Conservation (phyloP, 2,113 vertebrate genomes). For the Actenoides lindsayi region DNA sequence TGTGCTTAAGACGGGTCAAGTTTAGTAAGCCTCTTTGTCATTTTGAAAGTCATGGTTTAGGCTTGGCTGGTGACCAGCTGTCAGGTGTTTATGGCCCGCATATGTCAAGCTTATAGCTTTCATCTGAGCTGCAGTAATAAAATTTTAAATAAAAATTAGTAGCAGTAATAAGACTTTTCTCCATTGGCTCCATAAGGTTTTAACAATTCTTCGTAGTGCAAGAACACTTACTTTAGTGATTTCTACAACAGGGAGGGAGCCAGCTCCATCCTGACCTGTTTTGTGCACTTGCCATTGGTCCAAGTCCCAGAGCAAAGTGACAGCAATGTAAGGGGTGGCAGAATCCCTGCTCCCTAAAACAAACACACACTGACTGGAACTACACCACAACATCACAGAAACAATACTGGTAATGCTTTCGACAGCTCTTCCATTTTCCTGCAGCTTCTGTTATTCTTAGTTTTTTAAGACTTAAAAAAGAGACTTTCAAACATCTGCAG, state of each 20-base stretch:
- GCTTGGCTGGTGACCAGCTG: background rate
- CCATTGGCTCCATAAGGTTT: background rate
- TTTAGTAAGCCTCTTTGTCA: background rate
- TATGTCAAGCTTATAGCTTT: background rate
- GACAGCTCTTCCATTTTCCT: background rate
- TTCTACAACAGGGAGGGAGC: background rate
- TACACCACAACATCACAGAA: background rate
- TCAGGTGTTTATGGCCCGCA: background rate
- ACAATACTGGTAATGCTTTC: background rate
- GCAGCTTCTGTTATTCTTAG: background rate
- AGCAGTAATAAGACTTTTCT: background rate
- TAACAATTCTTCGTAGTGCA: background rate
- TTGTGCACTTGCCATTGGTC: rapidly evolving
- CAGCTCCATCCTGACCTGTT: background rate
- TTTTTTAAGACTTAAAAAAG: background rate
- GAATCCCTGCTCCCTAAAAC: background rate
- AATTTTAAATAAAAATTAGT: background rate
- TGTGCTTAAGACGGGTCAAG: conserved; percentile 23
- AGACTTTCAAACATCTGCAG: background rate
- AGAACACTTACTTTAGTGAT: background rate
- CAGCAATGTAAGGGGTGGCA: rapidly evolving
- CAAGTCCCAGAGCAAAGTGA: background rate
- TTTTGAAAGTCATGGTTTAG: conserved; percentile 15
- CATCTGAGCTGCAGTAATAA: background rate
- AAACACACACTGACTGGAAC: background rate